Evolutionary conservation across 2,797 vertebrate species (phyloP).

Genomic region (Sebastiscus albofasciatus): DNA sequence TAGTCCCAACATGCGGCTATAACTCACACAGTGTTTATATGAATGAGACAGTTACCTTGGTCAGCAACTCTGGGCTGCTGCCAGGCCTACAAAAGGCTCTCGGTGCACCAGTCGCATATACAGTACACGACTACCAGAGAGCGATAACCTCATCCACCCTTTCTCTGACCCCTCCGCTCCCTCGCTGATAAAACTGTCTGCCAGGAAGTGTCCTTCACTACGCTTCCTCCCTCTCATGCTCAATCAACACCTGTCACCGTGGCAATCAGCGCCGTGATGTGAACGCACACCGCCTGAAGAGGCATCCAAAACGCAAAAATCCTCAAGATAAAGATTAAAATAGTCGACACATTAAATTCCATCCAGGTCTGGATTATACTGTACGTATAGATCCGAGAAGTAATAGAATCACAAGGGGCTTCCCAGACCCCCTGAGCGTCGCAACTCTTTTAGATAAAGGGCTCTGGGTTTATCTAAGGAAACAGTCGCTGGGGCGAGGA

Average conservation of each 20-base stretch:
- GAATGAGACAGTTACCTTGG: conserved; percentile 76
- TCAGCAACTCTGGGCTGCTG: conserved; percentile 68
- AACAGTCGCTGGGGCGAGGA: conserved; percentile 96
- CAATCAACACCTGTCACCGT: conserved; percentile 93
- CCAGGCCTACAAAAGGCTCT: conserved; percentile 63
- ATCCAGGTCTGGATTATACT: conserved; percentile 12
- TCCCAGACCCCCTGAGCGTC: conserved; percentile 80
- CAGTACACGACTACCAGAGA: conserved; percentile 51
- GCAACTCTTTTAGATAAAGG: conserved; percentile 78
- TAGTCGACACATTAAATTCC: neutral
- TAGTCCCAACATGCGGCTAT: conserved; percentile 62
- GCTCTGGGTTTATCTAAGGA: conserved; percentile 97
- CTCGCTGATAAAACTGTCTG: conserved; percentile 85
- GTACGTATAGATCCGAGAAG: conserved; percentile 54
- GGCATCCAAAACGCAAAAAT: neutral
- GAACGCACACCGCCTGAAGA: conserved; percentile 3
- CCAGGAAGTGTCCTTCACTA: conserved; percentile 82
- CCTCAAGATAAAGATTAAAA: neutral
- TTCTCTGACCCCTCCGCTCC: conserved; percentile 72
- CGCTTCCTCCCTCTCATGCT: conserved; percentile 90
- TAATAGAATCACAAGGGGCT: conserved; percentile 72
- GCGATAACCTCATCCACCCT: conserved; percentile 77
- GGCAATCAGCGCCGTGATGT: conserved; percentile 61
- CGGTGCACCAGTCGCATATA: conserved; percentile 39
- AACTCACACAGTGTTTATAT: conserved; percentile 81